Base-by-base conservation (phyloP, 1,140 invertebrate genomes). In the Drosophila serrata region DNA sequence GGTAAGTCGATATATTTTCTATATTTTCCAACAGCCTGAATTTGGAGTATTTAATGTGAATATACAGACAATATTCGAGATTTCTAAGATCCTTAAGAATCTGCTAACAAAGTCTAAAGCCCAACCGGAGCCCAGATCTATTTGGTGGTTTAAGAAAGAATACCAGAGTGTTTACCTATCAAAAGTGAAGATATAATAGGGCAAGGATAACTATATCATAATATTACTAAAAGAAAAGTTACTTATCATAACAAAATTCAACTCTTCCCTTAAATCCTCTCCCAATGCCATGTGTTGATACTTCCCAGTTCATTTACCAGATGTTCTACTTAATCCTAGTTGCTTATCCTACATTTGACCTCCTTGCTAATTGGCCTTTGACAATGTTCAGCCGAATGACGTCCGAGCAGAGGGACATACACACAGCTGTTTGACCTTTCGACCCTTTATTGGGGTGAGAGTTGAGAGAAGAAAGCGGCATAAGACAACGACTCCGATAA, bases 361-460 rank as follows among this genome's bases (percentile, higher is more conserved):
- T 81, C 59, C 56, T 40, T 69, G 65, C 79, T 87, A 87, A 88
- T 87, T 88, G 80, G 31, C 75, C 62, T 55, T 45, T 37, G 45
- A 48, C 48, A 13, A 45, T 11, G 19, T 27, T 7, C 39, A 60
- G 42, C 13, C 17, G 33, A 56, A 82, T 64, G 62, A 42, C 48
- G 69, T 70, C 69, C 49, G 15, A 43, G 22, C 15, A 55, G 27
- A 35, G 27, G 29, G 43, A 67, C 74, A n/a, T n/a, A 56, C 74
- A 56, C 74, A 72, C 82, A 87, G 85, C 80, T 87, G 79, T 68
- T 73, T 64, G 69, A 79, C 73, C 75, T 78, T 64, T 82, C 56
- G 79, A 73, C 79, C 75, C 31, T 35, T n/a, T n/a, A n/a, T 75
- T 60, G 62, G 42, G 64, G 51, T 40, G 35, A 31, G 27, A 8